Conservation (phyloP, 2,888 invertebrate species). For the Polydrusus pterygomalis region DNA sequence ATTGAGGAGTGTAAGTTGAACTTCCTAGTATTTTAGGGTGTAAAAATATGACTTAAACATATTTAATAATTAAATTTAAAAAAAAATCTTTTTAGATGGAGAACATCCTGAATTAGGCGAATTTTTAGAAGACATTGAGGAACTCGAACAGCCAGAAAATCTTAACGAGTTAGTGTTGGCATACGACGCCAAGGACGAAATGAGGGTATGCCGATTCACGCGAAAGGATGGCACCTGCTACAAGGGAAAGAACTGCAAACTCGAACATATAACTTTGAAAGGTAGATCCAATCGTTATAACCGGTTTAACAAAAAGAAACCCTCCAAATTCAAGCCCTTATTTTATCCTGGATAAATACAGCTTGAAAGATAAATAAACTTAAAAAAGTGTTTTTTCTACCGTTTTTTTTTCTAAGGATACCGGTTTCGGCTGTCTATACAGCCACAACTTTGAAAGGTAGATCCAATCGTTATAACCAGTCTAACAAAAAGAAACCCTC, state of each 20-base stretch:
- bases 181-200: conserved; percentile 65
- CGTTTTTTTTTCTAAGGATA: no score
- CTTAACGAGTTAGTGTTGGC: conserved; percentile 62
- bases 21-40: neutral
- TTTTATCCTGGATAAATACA: conserved; percentile 28
- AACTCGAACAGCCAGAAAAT: conserved; percentile 60
- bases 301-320: neutral
- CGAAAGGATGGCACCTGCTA: conserved; percentile 62
- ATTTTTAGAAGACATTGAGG: conserved; percentile 59
- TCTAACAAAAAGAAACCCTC: no score
- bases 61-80: no score
- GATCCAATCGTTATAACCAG: no score
- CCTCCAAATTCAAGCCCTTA: neutral
- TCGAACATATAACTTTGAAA: conserved; percentile 62
- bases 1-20: conserved; percentile 56
- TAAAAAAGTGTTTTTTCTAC: no score
- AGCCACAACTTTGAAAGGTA: no score
- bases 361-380: no score
- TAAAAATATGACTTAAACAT: no score
- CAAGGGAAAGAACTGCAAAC: conserved; percentile 64
- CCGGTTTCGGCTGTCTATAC: no score
- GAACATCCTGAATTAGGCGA: conserved; percentile 57
- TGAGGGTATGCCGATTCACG: conserved; percentile 63
- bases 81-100: conserved; percentile 48
- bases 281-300: conserved; percentile 52